Evolutionary conservation across 2,797 vertebrate genomes (phyloP).

Genomic region (Gallinago stenura): DNA sequence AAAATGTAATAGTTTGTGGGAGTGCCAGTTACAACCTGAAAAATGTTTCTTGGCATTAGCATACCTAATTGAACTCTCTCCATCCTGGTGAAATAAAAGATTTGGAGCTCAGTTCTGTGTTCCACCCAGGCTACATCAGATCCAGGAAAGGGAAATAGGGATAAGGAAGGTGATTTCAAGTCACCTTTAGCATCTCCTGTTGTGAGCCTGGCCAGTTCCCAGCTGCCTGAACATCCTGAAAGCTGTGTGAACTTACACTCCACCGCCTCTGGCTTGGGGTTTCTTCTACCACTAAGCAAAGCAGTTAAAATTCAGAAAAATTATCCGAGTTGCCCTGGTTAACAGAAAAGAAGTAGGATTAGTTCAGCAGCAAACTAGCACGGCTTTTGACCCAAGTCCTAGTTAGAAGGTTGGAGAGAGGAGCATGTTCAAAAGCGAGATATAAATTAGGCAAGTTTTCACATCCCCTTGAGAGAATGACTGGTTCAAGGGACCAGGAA

Average conservation of each 20-base stretch:
- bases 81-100: slow-evolving; percentile 1
- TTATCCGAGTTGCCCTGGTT: neutral
- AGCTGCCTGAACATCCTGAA: neutral
- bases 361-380: neutral
- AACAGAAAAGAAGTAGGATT: neutral
- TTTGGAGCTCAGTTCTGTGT: neutral
- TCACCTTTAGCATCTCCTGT: slow-evolving; percentile 35
- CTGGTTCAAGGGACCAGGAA: neutral
- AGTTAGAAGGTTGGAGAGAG: neutral
- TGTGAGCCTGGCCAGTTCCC: neutral
- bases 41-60: slow-evolving; percentile 47
- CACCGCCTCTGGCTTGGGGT: neutral
- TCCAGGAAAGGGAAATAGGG: slow-evolving; percentile 43
- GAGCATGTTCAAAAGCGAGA: neutral
- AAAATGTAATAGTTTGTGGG: slow-evolving; percentile 17
- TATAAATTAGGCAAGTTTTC: neutral
- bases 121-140: neutral
- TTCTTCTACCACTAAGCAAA: neutral
- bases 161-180: slow-evolving; percentile 27
- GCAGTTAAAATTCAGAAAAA: neutral
- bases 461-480: neutral
- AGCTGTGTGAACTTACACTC: neutral
- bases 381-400: neutral
- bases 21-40: slow-evolving; percentile 36
- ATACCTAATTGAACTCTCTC: slow-evolving; percentile 19